Evolutionary conservation across 2,113 vertebrate genomes (phyloP).

Genomic region (Phoxinus phoxinus): DNA sequence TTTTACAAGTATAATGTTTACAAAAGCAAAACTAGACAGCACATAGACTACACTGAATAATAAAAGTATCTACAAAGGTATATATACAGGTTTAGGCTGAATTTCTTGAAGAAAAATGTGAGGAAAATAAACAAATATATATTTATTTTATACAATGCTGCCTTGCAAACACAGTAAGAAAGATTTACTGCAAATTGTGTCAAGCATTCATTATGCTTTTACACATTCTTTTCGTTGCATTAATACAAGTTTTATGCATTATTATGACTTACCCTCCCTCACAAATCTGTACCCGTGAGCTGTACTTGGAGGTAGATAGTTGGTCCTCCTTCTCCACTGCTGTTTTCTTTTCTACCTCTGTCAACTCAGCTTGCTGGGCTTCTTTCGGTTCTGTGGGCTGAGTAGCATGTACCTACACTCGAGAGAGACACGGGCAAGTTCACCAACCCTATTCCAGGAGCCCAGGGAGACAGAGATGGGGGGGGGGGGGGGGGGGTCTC

Average conservation of each 20-base stretch:
- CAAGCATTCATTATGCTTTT: not conserved
- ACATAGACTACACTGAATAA: not conserved
- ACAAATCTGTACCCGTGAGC: slow-evolving; percentile 83
- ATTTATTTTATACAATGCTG: not conserved
- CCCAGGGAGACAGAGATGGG: slow-evolving; percentile 72
- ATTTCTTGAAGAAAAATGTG: not conserved
- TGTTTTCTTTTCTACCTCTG: slow-evolving; percentile 46
- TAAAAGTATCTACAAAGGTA: not conserved
- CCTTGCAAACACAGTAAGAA: not conserved
- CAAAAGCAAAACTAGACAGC: not conserved
- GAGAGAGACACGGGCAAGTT: slow-evolving; percentile 74
- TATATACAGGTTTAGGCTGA: not conserved
- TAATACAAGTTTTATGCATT: not conserved
- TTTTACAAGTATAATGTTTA: not conserved
- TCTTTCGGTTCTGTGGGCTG: slow-evolving; percentile 52
- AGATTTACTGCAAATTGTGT: not conserved
- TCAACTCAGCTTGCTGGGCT: slow-evolving; percentile 44
- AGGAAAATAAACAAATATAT: not conserved
- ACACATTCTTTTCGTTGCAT: not conserved
- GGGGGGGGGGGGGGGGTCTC: slow-evolving; percentile 56
- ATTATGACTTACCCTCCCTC: slow-evolving; percentile 84
- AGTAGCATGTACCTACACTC: slow-evolving; percentile 70
- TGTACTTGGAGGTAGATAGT: slow-evolving; percentile 77
- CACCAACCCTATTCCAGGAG: slow-evolving; percentile 73
- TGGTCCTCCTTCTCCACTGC: slow-evolving; percentile 67